phyloP scores from a whole-genome alignment of 2,888 invertebrate genomes.

The Hipparchia sbordonii region DNA sequence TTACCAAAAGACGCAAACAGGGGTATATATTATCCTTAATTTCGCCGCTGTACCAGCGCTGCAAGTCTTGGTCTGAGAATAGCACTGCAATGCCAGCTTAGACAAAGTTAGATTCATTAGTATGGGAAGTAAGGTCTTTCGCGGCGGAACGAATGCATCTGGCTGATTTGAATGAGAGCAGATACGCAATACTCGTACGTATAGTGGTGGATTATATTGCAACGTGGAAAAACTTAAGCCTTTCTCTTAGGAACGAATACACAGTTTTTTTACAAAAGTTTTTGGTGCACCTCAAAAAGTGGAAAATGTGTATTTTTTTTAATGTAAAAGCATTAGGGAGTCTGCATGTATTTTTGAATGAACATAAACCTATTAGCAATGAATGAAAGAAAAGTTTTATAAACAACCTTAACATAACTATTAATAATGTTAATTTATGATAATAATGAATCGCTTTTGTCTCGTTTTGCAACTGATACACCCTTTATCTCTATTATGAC shows the following conservation, averaged over 20 bases:
- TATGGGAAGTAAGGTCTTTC: slow-evolving; percentile 26
- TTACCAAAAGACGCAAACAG: no score
- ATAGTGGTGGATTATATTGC: slow-evolving; percentile 21
- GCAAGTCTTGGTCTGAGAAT: background rate
- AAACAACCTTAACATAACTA: no score
- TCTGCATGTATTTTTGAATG: no score
- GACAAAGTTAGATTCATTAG: slow-evolving; percentile 23
- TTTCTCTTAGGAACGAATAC: slow-evolving; percentile 19
- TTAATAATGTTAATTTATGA: no score
- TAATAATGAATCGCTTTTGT: no score
- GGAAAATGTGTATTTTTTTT: no score
- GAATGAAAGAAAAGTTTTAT: no score
- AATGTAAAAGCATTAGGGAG: no score
- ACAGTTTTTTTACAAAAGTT: background rate
- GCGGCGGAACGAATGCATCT: slow-evolving; percentile 29
- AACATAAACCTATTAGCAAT: no score
- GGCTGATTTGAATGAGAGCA: slow-evolving; percentile 32
- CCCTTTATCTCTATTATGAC: no score
- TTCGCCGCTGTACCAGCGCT: background rate
- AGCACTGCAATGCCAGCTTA: background rate
- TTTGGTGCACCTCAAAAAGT: background rate
- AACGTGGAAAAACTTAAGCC: slow-evolving; percentile 21
- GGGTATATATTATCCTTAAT: background rate
- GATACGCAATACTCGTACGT: slow-evolving; percentile 18
- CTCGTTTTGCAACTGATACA: no score